Conservation (phyloP, 2,888 invertebrate species). For the Amaurobius ferox region DNA sequence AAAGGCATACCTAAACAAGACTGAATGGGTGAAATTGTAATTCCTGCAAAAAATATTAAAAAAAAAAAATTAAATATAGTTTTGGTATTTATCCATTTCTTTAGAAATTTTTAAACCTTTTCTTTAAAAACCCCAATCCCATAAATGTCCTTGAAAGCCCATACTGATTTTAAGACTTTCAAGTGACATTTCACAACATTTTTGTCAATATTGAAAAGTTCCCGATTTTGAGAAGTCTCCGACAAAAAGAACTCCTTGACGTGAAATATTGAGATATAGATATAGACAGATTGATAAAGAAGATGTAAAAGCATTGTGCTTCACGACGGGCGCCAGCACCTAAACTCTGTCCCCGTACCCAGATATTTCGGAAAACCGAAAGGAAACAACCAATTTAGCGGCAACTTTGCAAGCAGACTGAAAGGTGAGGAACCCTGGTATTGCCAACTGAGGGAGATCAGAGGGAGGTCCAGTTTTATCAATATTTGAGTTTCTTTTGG, state of each 20-base stretch:
- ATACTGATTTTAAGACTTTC: no score
- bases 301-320: background rate
- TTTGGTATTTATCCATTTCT: no score
- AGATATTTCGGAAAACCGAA: background rate
- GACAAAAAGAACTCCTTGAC: background rate
- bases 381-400: slow-evolving; percentile 13
- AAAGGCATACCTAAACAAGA: no score
- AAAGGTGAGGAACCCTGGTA: background rate
- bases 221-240: background rate
- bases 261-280: slow-evolving; percentile 2
- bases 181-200: no score
- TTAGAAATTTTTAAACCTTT: no score
- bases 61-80: no score
- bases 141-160: no score
- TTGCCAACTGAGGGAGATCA: background rate
- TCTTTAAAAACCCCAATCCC: no score
- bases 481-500: slow-evolving; percentile 67
- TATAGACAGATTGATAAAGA: background rate
- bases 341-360: background rate
- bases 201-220: background rate
- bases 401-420: background rate
- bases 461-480: slow-evolving; percentile 53
- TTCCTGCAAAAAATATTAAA: no score
- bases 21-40: no score
- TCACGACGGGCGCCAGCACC: background rate